Conservation (phyloP, 2,797 vertebrate species). For the Centropyge bicolor region DNA sequence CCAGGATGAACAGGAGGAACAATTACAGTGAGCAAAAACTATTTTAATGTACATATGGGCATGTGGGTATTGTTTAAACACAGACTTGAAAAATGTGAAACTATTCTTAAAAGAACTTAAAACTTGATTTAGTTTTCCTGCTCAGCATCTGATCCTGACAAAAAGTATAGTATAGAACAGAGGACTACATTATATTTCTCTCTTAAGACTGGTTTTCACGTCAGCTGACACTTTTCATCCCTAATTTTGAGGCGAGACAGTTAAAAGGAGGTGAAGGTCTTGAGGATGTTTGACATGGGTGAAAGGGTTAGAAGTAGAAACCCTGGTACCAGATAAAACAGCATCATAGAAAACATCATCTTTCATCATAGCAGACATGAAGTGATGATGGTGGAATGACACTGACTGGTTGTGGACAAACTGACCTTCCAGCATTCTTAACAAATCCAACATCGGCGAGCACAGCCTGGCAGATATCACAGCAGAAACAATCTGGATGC, state of each 20-base stretch:
- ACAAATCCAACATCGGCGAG: constrained; percentile 98
- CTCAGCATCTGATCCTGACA: not conserved
- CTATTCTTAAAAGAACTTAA: not conserved
- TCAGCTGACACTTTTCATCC: not conserved
- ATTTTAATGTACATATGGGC: not conserved
- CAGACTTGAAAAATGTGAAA: not conserved
- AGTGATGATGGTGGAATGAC: not conserved
- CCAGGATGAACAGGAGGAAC: not conserved
- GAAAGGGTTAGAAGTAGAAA: not conserved
- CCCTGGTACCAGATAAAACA: not conserved
- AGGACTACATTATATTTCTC: too few species aligned
- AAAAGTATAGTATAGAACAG: too few species aligned
- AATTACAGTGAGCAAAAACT: not conserved
- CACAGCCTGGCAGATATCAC: constrained; percentile 93
- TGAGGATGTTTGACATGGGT: not conserved
- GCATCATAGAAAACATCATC: not conserved
- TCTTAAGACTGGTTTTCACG: too few species aligned
- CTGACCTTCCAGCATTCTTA: constrained; percentile 97
- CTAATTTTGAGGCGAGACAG: not conserved
- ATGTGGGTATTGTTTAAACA: not conserved
- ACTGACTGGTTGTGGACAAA: constrained; percentile 1
- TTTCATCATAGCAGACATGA: not conserved
- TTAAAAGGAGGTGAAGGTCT: not conserved
- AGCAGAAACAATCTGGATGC: constrained; percentile 98
- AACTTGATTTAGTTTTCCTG: not conserved